Percentiles rank a stretch among this genome's conserved stretches.
Conservation (phyloP, 1,140 invertebrate species). For the Eulimnadia texana region DNA sequence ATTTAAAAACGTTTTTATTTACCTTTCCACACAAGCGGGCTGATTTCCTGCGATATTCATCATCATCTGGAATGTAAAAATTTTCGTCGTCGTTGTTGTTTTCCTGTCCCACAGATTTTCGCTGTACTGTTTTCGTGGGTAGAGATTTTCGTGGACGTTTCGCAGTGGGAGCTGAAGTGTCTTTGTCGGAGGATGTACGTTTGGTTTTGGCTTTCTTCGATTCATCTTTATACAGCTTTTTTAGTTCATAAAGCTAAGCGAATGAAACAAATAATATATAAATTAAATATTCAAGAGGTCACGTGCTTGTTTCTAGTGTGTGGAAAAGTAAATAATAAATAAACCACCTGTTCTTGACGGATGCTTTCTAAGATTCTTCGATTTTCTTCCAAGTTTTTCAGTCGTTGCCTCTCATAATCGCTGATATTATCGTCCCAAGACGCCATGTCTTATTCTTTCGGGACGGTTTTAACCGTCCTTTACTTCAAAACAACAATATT, state of each 20-base stretch:
- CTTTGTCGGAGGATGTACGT: no score
- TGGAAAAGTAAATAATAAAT: neutral
- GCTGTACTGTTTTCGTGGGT: neutral
- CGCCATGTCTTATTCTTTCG: neutral
- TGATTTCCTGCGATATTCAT: conserved; percentile 5
- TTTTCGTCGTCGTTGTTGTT: neutral
- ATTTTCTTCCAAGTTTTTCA: conserved; percentile 9
- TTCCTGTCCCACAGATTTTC: neutral
- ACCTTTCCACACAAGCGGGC: conserved; percentile 7
- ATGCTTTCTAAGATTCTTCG: conserved; percentile 8
- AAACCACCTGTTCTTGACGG: conserved; percentile 5
- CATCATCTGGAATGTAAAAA: neutral
- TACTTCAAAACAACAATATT: neutral
- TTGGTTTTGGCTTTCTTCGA: neutral
- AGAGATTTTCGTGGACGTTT: neutral
- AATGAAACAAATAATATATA: neutral
- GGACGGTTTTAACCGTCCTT: neutral
- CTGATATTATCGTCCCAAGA: neutral
- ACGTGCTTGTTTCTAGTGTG: neutral
- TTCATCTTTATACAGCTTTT: neutral
- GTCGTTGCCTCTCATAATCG: conserved; percentile 4
- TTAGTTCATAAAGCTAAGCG: neutral
- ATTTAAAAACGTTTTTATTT: neutral
- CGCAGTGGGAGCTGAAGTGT: neutral
- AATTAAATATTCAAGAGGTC: neutral